These are phyloP conservation scores for Coptodon bakossiorum DNA, from an alignment of 2,113 vertebrate species.

Conservation along the genomic window DNA sequence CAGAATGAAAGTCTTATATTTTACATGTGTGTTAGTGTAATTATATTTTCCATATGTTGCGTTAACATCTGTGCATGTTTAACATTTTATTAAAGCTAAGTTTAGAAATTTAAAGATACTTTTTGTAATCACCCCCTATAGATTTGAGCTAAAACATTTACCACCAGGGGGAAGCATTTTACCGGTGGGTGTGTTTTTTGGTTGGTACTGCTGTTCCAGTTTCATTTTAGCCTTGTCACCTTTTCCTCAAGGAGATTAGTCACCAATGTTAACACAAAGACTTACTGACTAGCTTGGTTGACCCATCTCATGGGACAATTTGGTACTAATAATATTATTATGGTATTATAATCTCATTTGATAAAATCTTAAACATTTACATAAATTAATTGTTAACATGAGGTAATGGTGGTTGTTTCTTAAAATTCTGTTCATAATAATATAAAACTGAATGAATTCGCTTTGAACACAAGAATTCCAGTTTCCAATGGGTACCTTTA, in stretches of 20 bases:
- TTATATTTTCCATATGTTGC: not conserved
- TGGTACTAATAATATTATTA: not conserved
- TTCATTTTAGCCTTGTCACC: not conserved
- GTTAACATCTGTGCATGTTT: not conserved
- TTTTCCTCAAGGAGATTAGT: not conserved
- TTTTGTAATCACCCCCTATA: not conserved
- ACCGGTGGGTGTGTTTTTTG: not conserved
- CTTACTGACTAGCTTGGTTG: not conserved
- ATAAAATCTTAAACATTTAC: not conserved
- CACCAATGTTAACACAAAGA: not conserved
- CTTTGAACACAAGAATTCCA: not conserved
- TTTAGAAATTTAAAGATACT: not conserved
- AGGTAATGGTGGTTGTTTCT: fast-evolving
- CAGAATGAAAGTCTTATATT: fast-evolving
- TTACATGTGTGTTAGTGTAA: not conserved
- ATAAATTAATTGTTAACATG: fast-evolving
- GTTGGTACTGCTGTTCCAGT: not conserved
- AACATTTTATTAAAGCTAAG: not conserved
- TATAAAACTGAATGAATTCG: not conserved
- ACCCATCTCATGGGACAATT: not conserved
- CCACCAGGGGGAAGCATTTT: not conserved
- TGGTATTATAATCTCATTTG: not conserved
- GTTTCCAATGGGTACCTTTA: not conserved
- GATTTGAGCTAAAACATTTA: not conserved
- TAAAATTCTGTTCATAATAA: not conserved